phyloP scores from a whole-genome alignment of 1,140 invertebrate species.

The Drosophila repleta region DNA sequence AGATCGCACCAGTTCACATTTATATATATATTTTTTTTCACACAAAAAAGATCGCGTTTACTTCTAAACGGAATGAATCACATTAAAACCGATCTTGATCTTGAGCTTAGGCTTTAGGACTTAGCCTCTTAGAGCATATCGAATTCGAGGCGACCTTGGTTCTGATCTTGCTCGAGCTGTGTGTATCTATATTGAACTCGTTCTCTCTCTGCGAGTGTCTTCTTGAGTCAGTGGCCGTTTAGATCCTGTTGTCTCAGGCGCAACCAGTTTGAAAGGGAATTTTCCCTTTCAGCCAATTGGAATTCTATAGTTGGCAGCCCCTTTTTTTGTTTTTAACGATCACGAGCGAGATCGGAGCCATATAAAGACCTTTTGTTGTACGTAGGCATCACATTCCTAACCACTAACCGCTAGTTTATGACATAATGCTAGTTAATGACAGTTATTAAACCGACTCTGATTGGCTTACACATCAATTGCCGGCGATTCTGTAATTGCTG shows the following conservation, averaged over 20 bases:
- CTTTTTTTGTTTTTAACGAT: not conserved
- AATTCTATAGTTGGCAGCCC: not conserved
- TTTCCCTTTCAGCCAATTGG: constrained; percentile 30
- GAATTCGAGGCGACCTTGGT: constrained; percentile 41
- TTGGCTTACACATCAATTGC: constrained; percentile 57
- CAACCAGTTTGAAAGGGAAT: constrained; percentile 19
- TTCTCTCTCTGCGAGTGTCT: constrained; percentile 4
- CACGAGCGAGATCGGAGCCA: not conserved
- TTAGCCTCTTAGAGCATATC: constrained; percentile 49
- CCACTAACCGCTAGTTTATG: constrained; percentile 3
- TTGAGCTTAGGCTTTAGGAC: constrained; percentile 36
- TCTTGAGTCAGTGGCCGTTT: not conserved
- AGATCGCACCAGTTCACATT: not conserved
- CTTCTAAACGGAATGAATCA: constrained; percentile 28
- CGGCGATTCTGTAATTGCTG: constrained; percentile 51
- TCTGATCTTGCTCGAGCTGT: constrained; percentile 8
- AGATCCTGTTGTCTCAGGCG: constrained; percentile 23
- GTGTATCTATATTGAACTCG: constrained; percentile 31
- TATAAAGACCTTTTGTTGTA: constrained; percentile 15
- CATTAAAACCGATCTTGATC: constrained; percentile 21
- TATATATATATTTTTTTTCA: not conserved
- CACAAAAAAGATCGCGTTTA: constrained; percentile 9
- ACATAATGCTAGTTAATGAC: not conserved
- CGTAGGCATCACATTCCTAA: not conserved
- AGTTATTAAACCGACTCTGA: constrained; percentile 6